Percentiles rank a stretch among this genome's conserved stretches.
Evolutionary conservation across 2,888 invertebrate species (phyloP).

Genomic region (Mimumesa dahlbomi): DNA sequence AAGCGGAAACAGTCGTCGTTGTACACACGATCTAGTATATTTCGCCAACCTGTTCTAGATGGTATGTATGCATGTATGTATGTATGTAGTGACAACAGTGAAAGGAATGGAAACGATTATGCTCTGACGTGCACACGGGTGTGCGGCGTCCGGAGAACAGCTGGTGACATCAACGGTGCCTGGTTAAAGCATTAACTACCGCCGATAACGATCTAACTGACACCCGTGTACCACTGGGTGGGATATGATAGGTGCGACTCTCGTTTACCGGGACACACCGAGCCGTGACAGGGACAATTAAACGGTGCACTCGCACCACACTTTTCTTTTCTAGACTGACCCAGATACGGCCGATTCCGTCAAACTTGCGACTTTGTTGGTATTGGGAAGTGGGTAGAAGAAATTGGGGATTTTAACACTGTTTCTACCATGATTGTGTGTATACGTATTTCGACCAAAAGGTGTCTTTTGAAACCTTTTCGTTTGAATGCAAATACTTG

Average conservation of each 20-base stretch:
- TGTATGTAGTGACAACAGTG: conserved; percentile 58
- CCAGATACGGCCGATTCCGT: background rate
- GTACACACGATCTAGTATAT: conserved; percentile 20
- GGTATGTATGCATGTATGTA: no score
- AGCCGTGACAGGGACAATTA: conserved; percentile 34
- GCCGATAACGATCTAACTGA: conserved; percentile 53
- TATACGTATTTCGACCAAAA: no score
- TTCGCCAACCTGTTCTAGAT: conserved; percentile 53
- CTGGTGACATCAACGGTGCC: conserved; percentile 55
- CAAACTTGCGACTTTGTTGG: background rate
- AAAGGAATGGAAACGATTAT: conserved; percentile 67
- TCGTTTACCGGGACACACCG: conserved; percentile 20
- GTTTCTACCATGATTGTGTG: no score
- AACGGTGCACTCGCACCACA: conserved; percentile 13
- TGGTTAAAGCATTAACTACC: conserved; percentile 46
- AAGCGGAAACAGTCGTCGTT: conserved; percentile 26
- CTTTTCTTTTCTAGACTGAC: conserved; percentile 25
- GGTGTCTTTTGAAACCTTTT: no score
- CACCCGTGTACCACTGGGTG: conserved; percentile 8
- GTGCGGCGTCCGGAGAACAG: conserved; percentile 35
- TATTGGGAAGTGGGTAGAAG: no score
- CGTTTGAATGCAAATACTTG: no score
- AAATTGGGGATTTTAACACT: no score
- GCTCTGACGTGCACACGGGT: conserved; percentile 44
- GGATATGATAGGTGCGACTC: conserved; percentile 13